Conservation (phyloP, 2,113 vertebrate species). For the Sturnus vulgaris region DNA sequence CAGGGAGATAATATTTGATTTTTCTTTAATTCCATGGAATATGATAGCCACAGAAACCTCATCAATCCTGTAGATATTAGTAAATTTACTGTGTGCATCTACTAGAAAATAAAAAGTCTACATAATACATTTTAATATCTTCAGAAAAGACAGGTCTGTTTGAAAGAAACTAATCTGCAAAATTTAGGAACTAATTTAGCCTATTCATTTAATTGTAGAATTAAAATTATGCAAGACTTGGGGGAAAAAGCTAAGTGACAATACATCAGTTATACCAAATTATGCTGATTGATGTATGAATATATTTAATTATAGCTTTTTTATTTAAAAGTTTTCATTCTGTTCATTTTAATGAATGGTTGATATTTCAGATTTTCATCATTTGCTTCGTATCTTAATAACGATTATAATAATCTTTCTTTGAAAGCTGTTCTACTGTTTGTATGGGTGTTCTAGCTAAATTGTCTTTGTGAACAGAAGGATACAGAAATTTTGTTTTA, state of each 20-base stretch:
- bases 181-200: neutral
- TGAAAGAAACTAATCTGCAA: neutral
- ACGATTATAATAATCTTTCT: neutral
- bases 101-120: neutral
- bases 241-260: neutral
- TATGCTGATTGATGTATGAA: neutral
- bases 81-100: neutral
- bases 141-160: neutral
- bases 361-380: neutral
- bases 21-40: neutral
- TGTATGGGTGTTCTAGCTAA: neutral
- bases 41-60: neutral
- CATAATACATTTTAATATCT: neutral
- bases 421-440: neutral
- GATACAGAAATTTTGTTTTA: neutral
- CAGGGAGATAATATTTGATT: neutral
- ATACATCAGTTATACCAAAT: neutral
- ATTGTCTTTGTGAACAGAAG: neutral
- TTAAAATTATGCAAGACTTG: neutral
- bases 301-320: neutral
- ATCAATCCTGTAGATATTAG: neutral
- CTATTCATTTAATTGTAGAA: neutral
- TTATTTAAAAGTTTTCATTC: neutral
- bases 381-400: conserved; percentile 17
- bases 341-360: neutral